A percentile compares a stretch with the other conserved stretches of the same genome.
These are phyloP conservation scores for Tetramorium alpestre DNA, from an alignment of 1,140 invertebrate species.

Conservation along the genomic window DNA sequence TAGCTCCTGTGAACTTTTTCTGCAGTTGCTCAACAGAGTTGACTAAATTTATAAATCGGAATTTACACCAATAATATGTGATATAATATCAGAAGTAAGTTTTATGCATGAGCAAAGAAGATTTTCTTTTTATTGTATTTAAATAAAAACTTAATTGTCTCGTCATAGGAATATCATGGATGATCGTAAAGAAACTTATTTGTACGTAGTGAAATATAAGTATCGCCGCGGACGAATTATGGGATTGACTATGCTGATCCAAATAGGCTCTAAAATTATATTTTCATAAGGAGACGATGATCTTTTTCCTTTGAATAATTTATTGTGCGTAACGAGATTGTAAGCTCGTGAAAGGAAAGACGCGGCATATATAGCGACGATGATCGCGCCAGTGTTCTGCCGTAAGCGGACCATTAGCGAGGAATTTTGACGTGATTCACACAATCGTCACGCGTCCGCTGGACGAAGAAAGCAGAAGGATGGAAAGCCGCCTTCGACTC, in stretches of 20 bases:
- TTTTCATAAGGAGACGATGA: background rate
- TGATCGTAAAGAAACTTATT: background rate
- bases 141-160: background rate
- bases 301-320: constrained; percentile 16
- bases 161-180: background rate
- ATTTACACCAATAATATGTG: too few relatives aligned
- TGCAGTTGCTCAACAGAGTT: background rate
- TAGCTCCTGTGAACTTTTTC: background rate
- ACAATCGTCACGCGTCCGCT: constrained; percentile 67
- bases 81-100: background rate
- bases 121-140: background rate
- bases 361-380: constrained; percentile 37
- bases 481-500: constrained; percentile 58
- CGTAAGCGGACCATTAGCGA: constrained; percentile 79
- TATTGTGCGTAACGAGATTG: constrained; percentile 64
- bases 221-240: background rate
- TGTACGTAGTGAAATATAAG: background rate
- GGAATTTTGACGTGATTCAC: constrained; percentile 78
- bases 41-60: background rate
- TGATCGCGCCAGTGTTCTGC: constrained; percentile 34
- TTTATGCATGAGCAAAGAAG: background rate
- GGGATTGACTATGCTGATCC: background rate
- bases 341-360: constrained; percentile 58
- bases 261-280: background rate
- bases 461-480: constrained; percentile 48